phyloP scores from a whole-genome alignment of 2,113 vertebrate species.

The Callaeas wilsoni region DNA sequence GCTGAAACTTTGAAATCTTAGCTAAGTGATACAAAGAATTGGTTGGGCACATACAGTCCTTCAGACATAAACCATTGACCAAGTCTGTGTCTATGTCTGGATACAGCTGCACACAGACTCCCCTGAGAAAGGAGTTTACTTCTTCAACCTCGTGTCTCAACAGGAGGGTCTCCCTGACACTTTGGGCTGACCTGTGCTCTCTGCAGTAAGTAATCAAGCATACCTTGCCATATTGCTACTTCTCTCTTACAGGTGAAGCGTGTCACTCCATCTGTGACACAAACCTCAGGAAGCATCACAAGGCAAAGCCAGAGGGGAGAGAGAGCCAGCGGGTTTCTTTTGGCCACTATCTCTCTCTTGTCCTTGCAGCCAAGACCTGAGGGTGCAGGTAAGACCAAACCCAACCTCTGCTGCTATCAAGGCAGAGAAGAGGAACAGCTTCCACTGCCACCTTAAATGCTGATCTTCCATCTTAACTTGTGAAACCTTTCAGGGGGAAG shows the following conservation, averaged over 20 bases:
- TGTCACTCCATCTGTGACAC: neutral
- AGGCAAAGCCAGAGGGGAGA: neutral
- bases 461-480: neutral
- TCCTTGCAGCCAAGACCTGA: neutral
- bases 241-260: neutral
- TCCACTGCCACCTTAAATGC: neutral
- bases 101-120: neutral
- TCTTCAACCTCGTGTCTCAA: neutral
- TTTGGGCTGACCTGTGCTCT: neutral
- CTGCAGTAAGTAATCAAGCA: neutral
- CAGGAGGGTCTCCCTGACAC: neutral
- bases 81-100: neutral
- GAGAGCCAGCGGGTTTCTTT: neutral
- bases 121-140: neutral
- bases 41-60: neutral
- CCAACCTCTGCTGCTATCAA: neutral
- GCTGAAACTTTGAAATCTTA: neutral
- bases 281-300: neutral
- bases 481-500: constrained; percentile 13
- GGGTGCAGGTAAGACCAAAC: neutral
- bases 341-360: neutral
- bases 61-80: neutral
- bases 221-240: neutral
- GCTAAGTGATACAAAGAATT: neutral
- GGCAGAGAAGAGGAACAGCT: neutral